Percentiles rank a stretch among this genome's conserved stretches.
phyloP scores from a whole-genome alignment of 2,888 invertebrate species.

The Diplolepis rosae region DNA sequence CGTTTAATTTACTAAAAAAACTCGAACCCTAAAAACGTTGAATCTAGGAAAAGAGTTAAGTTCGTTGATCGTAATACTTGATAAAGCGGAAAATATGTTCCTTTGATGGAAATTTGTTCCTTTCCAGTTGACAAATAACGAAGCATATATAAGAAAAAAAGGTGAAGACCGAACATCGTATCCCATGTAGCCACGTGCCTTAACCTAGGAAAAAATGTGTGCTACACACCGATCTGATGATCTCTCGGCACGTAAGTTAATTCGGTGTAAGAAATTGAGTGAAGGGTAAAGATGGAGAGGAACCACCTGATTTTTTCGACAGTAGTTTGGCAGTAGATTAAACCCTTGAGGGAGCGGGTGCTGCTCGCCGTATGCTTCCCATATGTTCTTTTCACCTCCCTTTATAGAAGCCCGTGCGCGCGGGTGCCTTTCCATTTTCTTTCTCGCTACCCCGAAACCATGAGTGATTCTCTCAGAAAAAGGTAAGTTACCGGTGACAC shows the following conservation, averaged over 20 bases:
- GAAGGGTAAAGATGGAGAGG: slow-evolving; percentile 46
- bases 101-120: not conserved
- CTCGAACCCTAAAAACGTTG: not conserved
- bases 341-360: slow-evolving; percentile 65
- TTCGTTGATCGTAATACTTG: slow-evolving; percentile 1
- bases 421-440: slow-evolving; percentile 31
- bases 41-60: slow-evolving; percentile 12
- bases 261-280: slow-evolving; percentile 33
- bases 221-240: not conserved
- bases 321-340: slow-evolving; percentile 72
- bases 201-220: slow-evolving; percentile 17
- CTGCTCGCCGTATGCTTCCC: slow-evolving; percentile 73
- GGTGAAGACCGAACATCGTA: not conserved
- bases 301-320: slow-evolving; percentile 67
- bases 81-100: slow-evolving; percentile 6
- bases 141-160: not conserved
- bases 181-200: slow-evolving; percentile 38
- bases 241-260: slow-evolving; percentile 16
- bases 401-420: slow-evolving; percentile 48
- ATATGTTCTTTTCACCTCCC: slow-evolving; percentile 67
- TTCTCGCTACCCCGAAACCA: slow-evolving; percentile 20
- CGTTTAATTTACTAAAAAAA: not conserved
- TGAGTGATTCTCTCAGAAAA: slow-evolving; percentile 21
- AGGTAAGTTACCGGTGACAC: slow-evolving; percentile 26
- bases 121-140: not conserved